phyloP scores from a whole-genome alignment of 2,797 vertebrate species.

The Phataginus tetradactyla region DNA sequence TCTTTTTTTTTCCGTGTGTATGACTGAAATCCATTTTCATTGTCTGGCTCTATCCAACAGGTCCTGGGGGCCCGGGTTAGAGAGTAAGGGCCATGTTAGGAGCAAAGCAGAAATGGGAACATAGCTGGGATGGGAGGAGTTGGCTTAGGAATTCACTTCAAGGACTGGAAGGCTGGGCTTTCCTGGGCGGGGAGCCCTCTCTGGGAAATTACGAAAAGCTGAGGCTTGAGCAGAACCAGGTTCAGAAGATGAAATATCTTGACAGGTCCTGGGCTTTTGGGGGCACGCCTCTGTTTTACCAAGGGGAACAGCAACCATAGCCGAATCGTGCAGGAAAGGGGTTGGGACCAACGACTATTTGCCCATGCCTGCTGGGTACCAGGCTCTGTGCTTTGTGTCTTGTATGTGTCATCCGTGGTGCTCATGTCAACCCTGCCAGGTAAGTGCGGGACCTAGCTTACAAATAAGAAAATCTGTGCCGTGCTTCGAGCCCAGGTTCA shows the following conservation, averaged over 20 bases:
- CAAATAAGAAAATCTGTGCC: neutral
- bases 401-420: neutral
- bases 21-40: constrained; percentile 59
- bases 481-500: neutral
- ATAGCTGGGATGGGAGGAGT: neutral
- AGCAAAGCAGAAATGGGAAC: neutral
- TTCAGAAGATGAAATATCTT: neutral
- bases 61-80: neutral
- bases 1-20: constrained; percentile 50
- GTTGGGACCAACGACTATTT: accelerated
- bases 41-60: constrained; percentile 62
- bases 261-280: neutral
- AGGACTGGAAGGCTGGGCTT: neutral
- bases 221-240: neutral
- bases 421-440: accelerated
- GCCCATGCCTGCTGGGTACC: neutral
- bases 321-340: neutral
- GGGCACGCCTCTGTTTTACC: neutral
- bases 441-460: neutral
- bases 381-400: neutral
- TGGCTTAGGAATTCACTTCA: neutral
- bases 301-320: accelerated
- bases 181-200: neutral
- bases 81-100: constrained; percentile 1
- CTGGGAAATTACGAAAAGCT: neutral